These are phyloP conservation scores for Glandiceps talaboti DNA, from an alignment of 53 echinoderm and acorn worm species.

Conservation along the genomic window DNA sequence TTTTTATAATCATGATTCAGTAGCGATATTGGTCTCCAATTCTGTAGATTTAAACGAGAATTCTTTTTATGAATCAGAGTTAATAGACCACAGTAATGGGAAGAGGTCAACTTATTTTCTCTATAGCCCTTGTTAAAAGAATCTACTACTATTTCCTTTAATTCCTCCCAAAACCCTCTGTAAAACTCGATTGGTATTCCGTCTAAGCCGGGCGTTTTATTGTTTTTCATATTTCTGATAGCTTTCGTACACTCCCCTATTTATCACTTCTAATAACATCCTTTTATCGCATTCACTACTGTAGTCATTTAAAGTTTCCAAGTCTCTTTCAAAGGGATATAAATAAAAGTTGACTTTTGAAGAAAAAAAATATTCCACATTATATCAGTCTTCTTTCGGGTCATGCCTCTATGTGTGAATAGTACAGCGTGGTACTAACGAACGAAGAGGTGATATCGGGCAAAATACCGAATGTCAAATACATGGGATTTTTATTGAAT, in stretches of 20 bases:
- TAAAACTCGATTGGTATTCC: conserved; percentile 3
- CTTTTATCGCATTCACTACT: no score
- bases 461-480: no score
- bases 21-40: conserved; percentile 12
- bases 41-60: neutral
- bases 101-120: neutral
- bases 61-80: conserved; percentile 3
- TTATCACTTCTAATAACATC: no score
- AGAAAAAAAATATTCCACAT: no score
- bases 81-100: neutral
- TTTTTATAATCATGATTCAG: conserved; percentile 8
- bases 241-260: neutral
- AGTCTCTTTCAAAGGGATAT: no score
- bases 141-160: neutral
- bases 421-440: no score
- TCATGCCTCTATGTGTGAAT: no score
- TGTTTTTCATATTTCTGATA: neutral
- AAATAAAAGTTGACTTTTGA: no score
- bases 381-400: no score
- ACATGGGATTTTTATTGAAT: no score
- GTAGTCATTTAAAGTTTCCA: no score
- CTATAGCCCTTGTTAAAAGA: conserved; percentile 2
- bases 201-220: conserved; percentile 8
- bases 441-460: no score
- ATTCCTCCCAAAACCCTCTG: neutral